Evolutionary conservation across 1,140 invertebrate genomes (phyloP).

Genomic region (Aphis gossypii): DNA sequence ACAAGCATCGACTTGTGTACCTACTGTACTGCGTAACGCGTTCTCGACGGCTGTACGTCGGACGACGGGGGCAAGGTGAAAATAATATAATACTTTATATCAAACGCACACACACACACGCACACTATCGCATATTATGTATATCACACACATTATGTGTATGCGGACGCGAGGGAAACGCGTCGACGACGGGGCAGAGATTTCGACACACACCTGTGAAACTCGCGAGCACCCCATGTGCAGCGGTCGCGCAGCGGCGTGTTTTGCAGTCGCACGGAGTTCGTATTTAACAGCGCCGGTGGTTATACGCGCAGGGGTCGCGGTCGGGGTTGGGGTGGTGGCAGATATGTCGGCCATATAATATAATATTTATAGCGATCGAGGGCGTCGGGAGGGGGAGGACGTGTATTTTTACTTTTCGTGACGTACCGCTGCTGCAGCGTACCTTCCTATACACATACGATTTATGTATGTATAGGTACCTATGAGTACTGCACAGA

Average conservation of each 20-base stretch:
- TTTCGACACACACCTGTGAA: slow-evolving; percentile 58
- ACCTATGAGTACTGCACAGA: no score
- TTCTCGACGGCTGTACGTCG: slow-evolving; percentile 17
- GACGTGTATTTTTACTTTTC: no score
- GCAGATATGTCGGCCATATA: not conserved
- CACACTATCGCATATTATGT: not conserved
- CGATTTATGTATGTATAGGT: no score
- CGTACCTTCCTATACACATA: no score
- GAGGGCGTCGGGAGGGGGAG: no score
- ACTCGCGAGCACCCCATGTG: slow-evolving; percentile 37
- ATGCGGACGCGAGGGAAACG: slow-evolving; percentile 19
- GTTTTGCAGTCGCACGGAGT: not conserved
- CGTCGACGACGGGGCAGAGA: slow-evolving; percentile 19
- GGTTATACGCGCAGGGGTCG: not conserved
- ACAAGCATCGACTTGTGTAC: no score
- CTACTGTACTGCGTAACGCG: not conserved
- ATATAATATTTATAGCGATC: no score
- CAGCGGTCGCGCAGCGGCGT: not conserved
- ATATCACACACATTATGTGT: not conserved
- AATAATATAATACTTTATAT: slow-evolving; percentile 2
- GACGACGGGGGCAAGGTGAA: slow-evolving; percentile 20
- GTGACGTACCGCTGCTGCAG: no score
- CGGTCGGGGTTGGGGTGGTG: not conserved
- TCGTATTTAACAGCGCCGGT: not conserved
- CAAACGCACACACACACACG: not conserved